Conservation (phyloP, 2,113 vertebrate species). For the Engystomops pustulosus region DNA sequence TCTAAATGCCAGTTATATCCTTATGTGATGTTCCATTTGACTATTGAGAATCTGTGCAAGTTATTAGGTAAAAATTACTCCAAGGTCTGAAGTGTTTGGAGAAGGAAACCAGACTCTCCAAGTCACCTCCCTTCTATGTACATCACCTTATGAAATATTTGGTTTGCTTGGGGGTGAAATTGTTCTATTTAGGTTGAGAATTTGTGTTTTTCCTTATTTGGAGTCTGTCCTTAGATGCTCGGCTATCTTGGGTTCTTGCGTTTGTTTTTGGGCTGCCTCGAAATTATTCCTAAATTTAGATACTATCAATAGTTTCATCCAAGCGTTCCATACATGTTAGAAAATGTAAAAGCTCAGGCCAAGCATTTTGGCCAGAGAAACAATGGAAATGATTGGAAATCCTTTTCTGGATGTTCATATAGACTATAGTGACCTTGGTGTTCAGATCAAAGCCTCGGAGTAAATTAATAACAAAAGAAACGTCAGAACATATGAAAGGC, state of each 20-base stretch:
- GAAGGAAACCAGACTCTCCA: no score
- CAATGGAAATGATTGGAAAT: neutral
- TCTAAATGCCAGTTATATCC: no score
- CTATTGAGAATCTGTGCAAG: no score
- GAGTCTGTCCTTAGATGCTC: neutral
- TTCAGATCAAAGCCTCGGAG: conserved; percentile 5
- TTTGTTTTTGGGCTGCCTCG: neutral
- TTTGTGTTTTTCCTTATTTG: neutral
- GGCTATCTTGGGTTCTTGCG: neutral
- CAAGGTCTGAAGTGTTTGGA: no score
- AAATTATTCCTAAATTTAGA: neutral
- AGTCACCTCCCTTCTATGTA: no score
- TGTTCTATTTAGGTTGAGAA: neutral
- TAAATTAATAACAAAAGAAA: conserved; percentile 20
- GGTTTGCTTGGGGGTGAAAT: neutral
- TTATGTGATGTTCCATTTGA: no score
- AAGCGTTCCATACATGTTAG: neutral
- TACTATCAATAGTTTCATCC: conserved; percentile 8
- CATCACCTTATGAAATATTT: neutral
- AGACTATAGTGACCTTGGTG: neutral
- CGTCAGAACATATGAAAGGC: conserved; percentile 8
- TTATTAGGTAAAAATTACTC: no score
- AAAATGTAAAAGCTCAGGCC: neutral
- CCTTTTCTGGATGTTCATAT: neutral
- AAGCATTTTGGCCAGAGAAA: neutral